phyloP scores from a whole-genome alignment of 2,888 invertebrate genomes.

The Callyntrura sp. region DNA sequence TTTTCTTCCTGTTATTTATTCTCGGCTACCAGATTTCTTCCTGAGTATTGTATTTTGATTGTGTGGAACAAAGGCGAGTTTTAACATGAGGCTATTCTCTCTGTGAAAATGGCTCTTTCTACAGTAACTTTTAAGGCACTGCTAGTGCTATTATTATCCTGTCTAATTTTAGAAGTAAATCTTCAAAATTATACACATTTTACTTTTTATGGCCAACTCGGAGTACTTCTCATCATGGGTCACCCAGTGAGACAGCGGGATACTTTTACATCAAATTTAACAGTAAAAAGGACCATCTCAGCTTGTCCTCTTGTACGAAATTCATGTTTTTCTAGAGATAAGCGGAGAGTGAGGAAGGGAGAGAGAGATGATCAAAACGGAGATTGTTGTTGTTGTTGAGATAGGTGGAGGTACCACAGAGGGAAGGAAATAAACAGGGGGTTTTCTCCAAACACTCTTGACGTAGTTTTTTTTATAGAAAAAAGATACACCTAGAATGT shows the following conservation, averaged over 20 bases:
- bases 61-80: not conserved
- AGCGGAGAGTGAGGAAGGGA: conserved; percentile 22
- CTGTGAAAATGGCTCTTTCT: conserved; percentile 42
- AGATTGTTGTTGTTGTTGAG: conserved; percentile 50
- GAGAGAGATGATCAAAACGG: conserved; percentile 39
- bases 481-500: too few species aligned
- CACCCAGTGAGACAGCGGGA: conserved; percentile 70
- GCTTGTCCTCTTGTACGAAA: conserved; percentile 64
- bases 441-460: conserved; percentile 22
- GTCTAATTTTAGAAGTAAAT: conserved; percentile 72
- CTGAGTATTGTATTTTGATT: not conserved
- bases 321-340: conserved; percentile 56
- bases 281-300: conserved; percentile 60
- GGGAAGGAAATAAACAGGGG: conserved; percentile 19
- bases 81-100: conserved; percentile 5
- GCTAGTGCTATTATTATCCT: conserved; percentile 58
- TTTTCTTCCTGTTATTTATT: conserved; percentile 43
- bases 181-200: conserved; percentile 69
- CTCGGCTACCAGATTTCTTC: conserved; percentile 63
- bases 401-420: conserved; percentile 47
- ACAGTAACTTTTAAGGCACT: conserved; percentile 14
- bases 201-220: conserved; percentile 57
- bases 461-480: not conserved
- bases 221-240: conserved; percentile 64
- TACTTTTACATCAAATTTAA: conserved; percentile 65